These are phyloP conservation scores for Chamaea fasciata DNA, from an alignment of 2,113 vertebrate species.

Conservation along the genomic window DNA sequence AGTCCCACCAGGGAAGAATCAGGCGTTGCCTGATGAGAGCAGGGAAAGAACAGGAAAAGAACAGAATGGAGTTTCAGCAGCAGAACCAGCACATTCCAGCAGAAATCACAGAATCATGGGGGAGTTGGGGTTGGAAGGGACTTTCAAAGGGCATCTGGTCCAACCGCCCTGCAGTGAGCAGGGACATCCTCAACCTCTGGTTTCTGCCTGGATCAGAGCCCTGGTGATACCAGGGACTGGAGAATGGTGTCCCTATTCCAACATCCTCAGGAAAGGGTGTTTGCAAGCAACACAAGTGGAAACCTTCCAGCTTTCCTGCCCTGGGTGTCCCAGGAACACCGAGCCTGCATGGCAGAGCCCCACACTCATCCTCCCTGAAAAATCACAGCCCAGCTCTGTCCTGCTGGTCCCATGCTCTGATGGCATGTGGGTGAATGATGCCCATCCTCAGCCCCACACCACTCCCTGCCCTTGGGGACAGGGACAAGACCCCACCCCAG, in stretches of 20 bases:
- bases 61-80: not conserved
- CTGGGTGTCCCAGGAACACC: rapidly evolving
- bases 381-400: not conserved
- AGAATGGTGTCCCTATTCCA: not conserved
- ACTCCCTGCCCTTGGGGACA: not conserved
- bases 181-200: not conserved
- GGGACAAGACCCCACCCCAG: not conserved
- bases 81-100: not conserved
- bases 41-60: not conserved
- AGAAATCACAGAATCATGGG: rapidly evolving
- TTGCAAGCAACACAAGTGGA: not conserved
- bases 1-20: not conserved
- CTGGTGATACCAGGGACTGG: not conserved
- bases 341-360: rapidly evolving
- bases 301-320: not conserved
- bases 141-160: not conserved
- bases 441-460: not conserved
- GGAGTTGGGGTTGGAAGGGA: not conserved
- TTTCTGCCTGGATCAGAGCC: not conserved
- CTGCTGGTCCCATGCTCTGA: not conserved
- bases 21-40: not conserved
- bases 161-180: not conserved
- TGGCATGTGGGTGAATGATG: too few species aligned
- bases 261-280: not conserved
- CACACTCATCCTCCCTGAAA: rapidly evolving